phyloP scores from a whole-genome alignment of 2,888 invertebrate species.

The Gisinianus flammeolus region DNA sequence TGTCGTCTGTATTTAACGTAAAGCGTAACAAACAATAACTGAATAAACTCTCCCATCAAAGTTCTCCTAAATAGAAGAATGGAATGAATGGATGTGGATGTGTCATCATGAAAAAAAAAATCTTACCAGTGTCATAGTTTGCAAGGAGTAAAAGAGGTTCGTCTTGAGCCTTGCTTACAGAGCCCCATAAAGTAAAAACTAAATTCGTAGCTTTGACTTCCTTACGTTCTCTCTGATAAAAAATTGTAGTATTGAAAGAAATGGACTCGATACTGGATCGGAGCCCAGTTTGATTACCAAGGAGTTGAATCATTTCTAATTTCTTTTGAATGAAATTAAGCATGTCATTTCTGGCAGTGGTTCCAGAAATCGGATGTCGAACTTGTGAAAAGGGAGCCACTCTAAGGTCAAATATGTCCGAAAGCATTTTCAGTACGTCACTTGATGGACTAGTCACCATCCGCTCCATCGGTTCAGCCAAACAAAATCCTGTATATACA shows the following conservation, averaged over 20 bases:
- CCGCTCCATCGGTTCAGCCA: neutral
- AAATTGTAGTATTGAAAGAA: slow-evolving; percentile 19
- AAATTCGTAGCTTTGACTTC: slow-evolving; percentile 17
- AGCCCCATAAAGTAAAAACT: slow-evolving; percentile 24
- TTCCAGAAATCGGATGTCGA: slow-evolving; percentile 3
- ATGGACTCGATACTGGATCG: neutral
- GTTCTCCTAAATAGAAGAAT: neutral
- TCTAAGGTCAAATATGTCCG: neutral
- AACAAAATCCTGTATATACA: neutral
- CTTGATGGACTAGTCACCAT: neutral
- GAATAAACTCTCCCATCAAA: neutral
- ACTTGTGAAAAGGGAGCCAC: neutral
- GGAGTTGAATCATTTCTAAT: slow-evolving; percentile 7
- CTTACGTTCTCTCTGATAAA: neutral
- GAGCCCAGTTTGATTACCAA: slow-evolving; percentile 10
- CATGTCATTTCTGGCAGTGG: slow-evolving; percentile 9
- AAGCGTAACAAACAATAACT: neutral
- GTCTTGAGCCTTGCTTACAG: slow-evolving; percentile 51
- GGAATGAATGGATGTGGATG: neutral
- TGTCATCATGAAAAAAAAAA: neutral
- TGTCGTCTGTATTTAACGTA: neutral
- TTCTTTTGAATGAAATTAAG: slow-evolving; percentile 18
- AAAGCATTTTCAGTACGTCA: neutral
- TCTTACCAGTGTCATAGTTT: slow-evolving; percentile 59
- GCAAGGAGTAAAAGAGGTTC: slow-evolving; percentile 59